Base-by-base conservation (phyloP, 2,113 vertebrate genomes). In the Clupea harengus region DNA sequence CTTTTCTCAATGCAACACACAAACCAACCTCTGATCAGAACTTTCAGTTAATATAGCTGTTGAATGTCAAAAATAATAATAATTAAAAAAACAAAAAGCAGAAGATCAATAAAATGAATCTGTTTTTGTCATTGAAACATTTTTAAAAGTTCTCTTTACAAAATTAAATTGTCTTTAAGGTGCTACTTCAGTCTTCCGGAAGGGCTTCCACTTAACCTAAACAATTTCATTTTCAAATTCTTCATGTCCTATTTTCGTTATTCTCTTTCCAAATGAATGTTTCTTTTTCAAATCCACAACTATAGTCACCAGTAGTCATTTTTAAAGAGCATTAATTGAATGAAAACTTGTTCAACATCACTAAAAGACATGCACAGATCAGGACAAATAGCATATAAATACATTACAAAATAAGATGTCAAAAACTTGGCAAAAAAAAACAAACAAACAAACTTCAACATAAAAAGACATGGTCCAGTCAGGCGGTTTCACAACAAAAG, bases 401-500 rank as follows among this genome's bases (percentile, higher is more conserved):
- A 94, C 93, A 90, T 93, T 95, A 93, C 92, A 94, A 94, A 95
- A 93, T 94, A 93, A 95, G 93, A 93, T 91, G 93, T 85, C 83
- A 45, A 95, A 93, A 88, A 93, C 88, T 93, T 97, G 96, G 95
- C 96, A 95, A 93, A 93, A 92, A 92, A 92, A 93, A 49, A 49
- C 47, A 49, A 49, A 49, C 9, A 92, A 81, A 81, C 47, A 82
- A 87, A 92, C 72, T 78, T 91, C 49, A 89, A 93, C 89, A 90
- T 91, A 90, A 93, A 97, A 93, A 97, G 95, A 95, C 95, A 95
- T 96, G 96, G 96, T 97, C 96, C 97, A 96, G 97, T 96, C 95
- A 97, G 96, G 96, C 96, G 96, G 96, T 95, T 95, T 96, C 94
- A 96, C 96, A 96, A 96, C 94, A 94, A 94, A 96, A 95, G 95